Conservation (phyloP, 2,797 vertebrate species). For the Megalops cyprinoides region DNA sequence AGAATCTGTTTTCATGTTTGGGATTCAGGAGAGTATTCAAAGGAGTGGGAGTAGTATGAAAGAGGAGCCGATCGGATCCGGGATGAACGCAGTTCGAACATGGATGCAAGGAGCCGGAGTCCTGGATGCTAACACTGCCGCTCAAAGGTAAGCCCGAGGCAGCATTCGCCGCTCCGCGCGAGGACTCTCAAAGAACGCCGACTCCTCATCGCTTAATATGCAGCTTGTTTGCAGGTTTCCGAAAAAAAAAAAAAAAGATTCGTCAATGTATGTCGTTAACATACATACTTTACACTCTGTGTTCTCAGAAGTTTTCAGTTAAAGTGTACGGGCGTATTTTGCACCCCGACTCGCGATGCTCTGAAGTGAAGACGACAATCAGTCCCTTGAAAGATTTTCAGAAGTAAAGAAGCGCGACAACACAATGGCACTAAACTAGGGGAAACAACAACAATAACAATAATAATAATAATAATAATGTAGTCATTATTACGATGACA, state of each 20-base stretch:
- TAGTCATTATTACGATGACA: too few species aligned
- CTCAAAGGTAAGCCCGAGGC: slow-evolving; percentile 90
- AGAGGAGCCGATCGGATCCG: slow-evolving; percentile 96
- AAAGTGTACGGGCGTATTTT: not conserved
- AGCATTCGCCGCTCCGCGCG: slow-evolving; percentile 54
- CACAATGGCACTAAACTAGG: not conserved
- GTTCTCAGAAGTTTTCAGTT: not conserved
- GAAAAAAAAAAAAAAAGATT: not conserved
- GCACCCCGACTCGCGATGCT: not conserved
- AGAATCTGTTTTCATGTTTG: slow-evolving; percentile 89
- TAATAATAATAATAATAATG: not conserved
- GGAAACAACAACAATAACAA: not conserved
- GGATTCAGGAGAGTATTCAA: slow-evolving; percentile 98
- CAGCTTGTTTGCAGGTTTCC: not conserved
- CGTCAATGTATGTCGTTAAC: not conserved
- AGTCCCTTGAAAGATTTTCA: not conserved
- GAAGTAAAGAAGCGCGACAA: not conserved
- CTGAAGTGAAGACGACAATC: not conserved
- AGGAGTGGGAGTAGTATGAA: slow-evolving; percentile 96
- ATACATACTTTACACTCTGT: not conserved
- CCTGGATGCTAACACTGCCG: slow-evolving; percentile 96
- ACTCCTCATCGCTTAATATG: slow-evolving; percentile 37
- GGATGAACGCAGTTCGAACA: slow-evolving; percentile 96
- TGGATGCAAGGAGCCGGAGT: slow-evolving; percentile 99
- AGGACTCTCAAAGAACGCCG: slow-evolving; percentile 51